Conservation (phyloP, 1,140 invertebrate species). For the Zophobas atratus region DNA sequence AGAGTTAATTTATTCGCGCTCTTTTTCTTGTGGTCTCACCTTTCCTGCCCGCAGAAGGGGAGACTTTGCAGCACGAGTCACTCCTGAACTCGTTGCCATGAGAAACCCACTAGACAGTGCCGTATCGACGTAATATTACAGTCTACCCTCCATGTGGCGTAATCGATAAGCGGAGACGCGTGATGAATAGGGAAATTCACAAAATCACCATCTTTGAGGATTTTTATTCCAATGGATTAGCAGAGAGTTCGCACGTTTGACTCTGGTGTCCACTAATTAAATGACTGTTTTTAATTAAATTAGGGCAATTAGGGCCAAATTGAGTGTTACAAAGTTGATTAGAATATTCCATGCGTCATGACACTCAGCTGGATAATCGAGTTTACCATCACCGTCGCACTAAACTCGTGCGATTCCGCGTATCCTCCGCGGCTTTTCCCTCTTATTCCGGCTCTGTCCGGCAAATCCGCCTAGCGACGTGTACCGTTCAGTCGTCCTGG, state of each 20-base stretch:
- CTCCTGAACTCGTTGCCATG: constrained; percentile 44
- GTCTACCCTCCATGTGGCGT: too few relatives aligned
- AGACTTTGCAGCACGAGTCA: constrained; percentile 32
- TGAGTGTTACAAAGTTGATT: too few relatives aligned
- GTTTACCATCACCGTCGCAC: not conserved
- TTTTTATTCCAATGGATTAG: too few relatives aligned
- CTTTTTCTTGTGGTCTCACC: not conserved
- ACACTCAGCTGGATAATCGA: too few relatives aligned
- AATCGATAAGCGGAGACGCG: too few relatives aligned
- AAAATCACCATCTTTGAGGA: too few relatives aligned
- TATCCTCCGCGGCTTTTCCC: not conserved
- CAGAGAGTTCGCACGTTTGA: too few relatives aligned
- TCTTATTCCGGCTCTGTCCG: not conserved
- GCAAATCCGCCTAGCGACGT: not conserved
- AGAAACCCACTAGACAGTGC: not conserved
- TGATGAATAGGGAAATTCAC: too few relatives aligned
- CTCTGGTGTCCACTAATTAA: too few relatives aligned
- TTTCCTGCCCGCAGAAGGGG: not conserved
- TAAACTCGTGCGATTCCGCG: not conserved
- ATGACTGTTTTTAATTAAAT: too few relatives aligned
- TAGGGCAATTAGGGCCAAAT: too few relatives aligned
- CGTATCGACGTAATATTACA: not conserved
- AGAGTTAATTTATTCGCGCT: not conserved
- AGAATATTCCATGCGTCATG: too few relatives aligned
- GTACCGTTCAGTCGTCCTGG: constrained; percentile 2